phyloP scores from a whole-genome alignment of 2,113 vertebrate genomes.

The Thamnaconus septentrionalis region DNA sequence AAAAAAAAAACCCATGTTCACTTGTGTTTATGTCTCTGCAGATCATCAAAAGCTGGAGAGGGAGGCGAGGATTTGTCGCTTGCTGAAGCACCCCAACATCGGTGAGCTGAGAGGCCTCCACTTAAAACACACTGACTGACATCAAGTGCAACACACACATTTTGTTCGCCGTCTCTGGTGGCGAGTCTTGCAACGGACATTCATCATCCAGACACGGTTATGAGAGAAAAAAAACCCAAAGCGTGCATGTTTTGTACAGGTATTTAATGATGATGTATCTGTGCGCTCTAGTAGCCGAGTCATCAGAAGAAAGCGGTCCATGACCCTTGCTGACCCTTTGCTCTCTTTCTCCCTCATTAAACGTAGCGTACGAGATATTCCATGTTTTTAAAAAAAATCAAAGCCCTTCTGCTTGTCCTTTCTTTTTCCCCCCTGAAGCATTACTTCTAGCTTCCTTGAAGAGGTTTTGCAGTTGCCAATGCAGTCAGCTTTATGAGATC shows the following conservation, averaged over 20 bases:
- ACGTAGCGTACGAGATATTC: too few species aligned
- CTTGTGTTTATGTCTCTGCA: constrained; percentile 45
- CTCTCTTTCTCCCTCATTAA: constrained; percentile 32
- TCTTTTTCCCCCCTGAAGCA: neutral
- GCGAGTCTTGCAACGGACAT: constrained; percentile 43
- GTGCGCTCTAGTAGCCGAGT: constrained; percentile 42
- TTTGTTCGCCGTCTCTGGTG: constrained; percentile 37
- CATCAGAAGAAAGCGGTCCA: constrained; percentile 44
- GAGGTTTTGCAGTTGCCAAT: too few species aligned
- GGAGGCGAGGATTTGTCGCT: constrained; percentile 79
- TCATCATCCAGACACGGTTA: constrained; percentile 57
- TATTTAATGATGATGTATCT: constrained; percentile 63
- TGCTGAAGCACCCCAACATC: constrained; percentile 79
- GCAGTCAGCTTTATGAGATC: too few species aligned
- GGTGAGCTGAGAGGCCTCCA: constrained; percentile 62
- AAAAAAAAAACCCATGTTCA: constrained; percentile 21
- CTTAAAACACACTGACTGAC: constrained; percentile 1
- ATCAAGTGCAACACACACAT: constrained; percentile 12
- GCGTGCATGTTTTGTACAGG: neutral
- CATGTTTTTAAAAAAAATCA: too few species aligned
- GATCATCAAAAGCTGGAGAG: constrained; percentile 82
- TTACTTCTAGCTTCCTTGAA: neutral
- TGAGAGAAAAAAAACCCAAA: neutral
- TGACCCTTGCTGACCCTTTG: constrained; percentile 31
- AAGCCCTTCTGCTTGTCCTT: neutral